Percentiles rank a stretch among this genome's conserved stretches.
phyloP scores from a whole-genome alignment of 2,113 vertebrate genomes.

The Hystrix cristata region DNA sequence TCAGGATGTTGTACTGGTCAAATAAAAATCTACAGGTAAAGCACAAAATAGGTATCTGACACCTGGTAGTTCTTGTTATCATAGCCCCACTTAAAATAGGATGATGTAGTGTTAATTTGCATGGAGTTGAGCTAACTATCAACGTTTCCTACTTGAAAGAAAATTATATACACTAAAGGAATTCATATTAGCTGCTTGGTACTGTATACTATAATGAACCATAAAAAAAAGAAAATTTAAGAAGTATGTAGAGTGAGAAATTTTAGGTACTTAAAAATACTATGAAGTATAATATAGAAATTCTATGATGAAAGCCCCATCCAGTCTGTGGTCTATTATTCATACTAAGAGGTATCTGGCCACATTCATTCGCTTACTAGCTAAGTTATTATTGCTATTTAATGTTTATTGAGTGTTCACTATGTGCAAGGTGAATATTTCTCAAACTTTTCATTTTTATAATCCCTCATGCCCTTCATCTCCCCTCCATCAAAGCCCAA shows the following conservation, averaged over 20 bases:
- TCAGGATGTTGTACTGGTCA: neutral
- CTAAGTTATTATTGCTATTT: constrained; percentile 74
- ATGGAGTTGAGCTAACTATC: constrained; percentile 41
- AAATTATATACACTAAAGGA: neutral
- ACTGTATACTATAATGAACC: neutral
- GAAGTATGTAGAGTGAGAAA: neutral
- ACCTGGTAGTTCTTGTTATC: neutral
- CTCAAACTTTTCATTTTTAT: constrained; percentile 78
- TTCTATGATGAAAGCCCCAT: constrained; percentile 33
- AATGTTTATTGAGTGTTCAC: constrained; percentile 83
- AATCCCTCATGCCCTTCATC: constrained; percentile 79
- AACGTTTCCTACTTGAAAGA: neutral
- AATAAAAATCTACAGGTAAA: neutral
- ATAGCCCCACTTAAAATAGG: neutral
- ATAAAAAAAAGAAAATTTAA: constrained; percentile 9
- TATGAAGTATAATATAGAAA: constrained; percentile 14
- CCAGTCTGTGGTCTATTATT: constrained; percentile 18
- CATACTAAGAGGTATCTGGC: constrained; percentile 46
- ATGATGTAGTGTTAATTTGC: neutral
- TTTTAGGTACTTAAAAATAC: constrained; percentile 22
- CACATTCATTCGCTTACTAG: constrained; percentile 68
- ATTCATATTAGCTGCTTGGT: neutral
- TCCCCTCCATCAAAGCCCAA: constrained; percentile 79
- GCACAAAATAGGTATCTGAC: neutral
- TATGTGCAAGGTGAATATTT: constrained; percentile 82